A percentile compares a stretch with the other conserved stretches of the same genome.
Conservation (phyloP, 2,113 vertebrate genomes). For the Australoheros scitulus region DNA sequence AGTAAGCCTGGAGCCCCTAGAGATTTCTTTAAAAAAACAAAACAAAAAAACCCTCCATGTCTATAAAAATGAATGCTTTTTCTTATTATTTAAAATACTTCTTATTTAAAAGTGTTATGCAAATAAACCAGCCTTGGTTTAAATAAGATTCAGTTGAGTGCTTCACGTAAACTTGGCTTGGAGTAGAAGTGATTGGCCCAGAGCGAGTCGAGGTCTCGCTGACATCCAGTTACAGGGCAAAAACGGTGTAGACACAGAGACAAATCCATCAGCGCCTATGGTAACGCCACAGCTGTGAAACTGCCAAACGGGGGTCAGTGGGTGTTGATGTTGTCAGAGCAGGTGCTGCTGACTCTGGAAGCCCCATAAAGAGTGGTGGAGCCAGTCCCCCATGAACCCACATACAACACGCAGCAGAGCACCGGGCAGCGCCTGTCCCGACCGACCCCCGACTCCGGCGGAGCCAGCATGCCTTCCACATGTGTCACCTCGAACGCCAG, state of each 20-base stretch:
- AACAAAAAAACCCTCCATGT: background rate
- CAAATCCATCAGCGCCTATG: constrained; percentile 60
- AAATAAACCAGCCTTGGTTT: background rate
- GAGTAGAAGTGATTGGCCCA: constrained; percentile 24
- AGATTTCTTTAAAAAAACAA: background rate
- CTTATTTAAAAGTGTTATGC: background rate
- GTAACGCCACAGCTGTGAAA: constrained; percentile 73
- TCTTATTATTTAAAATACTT: background rate
- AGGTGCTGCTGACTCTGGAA: constrained; percentile 73
- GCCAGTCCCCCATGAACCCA: constrained; percentile 62
- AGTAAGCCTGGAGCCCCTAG: constrained; percentile 26
- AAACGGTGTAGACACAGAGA: constrained; percentile 44
- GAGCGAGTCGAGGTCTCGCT: constrained; percentile 17
- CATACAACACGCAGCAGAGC: constrained; percentile 43
- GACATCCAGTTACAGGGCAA: constrained; percentile 51
- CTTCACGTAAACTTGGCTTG: constrained; percentile 41
- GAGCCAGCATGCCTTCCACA: constrained; percentile 72
- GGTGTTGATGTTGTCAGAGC: constrained; percentile 75
- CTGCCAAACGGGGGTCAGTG: constrained; percentile 70
- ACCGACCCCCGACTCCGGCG: constrained; percentile 42
- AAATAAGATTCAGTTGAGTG: constrained; percentile 7
- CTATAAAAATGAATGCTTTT: background rate
- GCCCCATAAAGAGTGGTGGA: constrained; percentile 68
- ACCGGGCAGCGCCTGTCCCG: constrained; percentile 42
- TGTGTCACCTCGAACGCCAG: constrained; percentile 65